These are phyloP conservation scores for Caenorhabditis brenneri DNA, from an alignment of 1,140 invertebrate species.

Conservation along the genomic window DNA sequence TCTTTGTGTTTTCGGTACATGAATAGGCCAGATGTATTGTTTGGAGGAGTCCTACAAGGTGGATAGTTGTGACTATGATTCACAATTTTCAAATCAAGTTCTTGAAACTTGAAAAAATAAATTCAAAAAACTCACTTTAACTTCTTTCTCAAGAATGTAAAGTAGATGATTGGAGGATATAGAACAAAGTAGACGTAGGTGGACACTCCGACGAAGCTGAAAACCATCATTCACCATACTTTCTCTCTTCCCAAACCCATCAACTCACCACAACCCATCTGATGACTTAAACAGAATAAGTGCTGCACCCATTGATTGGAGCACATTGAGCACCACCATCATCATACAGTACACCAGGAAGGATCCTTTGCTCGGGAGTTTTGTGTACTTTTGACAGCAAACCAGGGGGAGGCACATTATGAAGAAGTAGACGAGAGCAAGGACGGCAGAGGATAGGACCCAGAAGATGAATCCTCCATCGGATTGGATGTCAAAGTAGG, in stretches of 20 bases:
- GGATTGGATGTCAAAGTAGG: conserved; percentile 50
- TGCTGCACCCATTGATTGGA: conserved; percentile 44
- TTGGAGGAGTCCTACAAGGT: background rate
- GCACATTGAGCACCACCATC: conserved; percentile 31
- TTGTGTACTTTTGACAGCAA: conserved; percentile 42
- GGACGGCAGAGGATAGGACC: conserved; percentile 40
- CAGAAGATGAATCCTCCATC: conserved; percentile 49
- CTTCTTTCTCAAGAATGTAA: conserved; percentile 45
- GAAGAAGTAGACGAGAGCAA: conserved; percentile 47
- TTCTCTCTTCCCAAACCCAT: background rate
- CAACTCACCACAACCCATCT: conserved; percentile 45
- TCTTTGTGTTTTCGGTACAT: conserved; percentile 52
- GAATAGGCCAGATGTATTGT: conserved; percentile 44
- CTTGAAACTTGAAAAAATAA: background rate
- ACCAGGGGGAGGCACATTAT: conserved; percentile 40
- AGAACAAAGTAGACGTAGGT: conserved; percentile 46
- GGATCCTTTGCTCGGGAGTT: conserved; percentile 46
- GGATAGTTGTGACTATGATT: background rate
- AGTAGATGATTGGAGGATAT: conserved; percentile 47
- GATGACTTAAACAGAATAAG: conserved; percentile 47
- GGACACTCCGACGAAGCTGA: conserved; percentile 44
- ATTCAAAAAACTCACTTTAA: conserved; percentile 27
- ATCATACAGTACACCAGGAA: conserved; percentile 47
- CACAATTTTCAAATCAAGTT: too few species aligned
- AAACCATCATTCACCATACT: background rate